Evolutionary conservation across 2,888 invertebrate genomes (phyloP).

Genomic region (Hybos culiciformis): DNA sequence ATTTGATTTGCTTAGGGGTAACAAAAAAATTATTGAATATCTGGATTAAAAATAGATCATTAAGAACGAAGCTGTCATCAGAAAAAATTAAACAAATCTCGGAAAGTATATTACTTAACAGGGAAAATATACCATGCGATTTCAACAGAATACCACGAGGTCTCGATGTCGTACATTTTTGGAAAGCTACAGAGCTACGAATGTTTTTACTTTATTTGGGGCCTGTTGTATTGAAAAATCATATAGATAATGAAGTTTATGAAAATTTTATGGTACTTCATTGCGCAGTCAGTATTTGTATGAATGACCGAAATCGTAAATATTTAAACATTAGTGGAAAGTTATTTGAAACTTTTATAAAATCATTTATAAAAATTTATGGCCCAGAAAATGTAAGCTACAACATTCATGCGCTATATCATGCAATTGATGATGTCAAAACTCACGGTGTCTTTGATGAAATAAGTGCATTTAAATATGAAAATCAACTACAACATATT

Average conservation of each 20-base stretch:
- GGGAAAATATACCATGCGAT: neutral
- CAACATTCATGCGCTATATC: slow-evolving; percentile 4
- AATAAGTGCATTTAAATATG: slow-evolving; percentile 4
- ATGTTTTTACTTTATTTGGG: slow-evolving; percentile 6
- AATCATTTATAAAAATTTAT: slow-evolving; percentile 3
- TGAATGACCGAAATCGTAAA: neutral
- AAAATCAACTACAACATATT: slow-evolving; percentile 3
- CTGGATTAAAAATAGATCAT: slow-evolving; percentile 3
- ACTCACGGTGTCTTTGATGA: neutral
- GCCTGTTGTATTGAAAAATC: slow-evolving; percentile 4
- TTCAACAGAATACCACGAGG: slow-evolving; percentile 6
- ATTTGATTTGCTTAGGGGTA: slow-evolving; percentile 4
- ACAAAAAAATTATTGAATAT: slow-evolving; percentile 3
- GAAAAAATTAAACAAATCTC: slow-evolving; percentile 4
- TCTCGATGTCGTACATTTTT: slow-evolving; percentile 7
- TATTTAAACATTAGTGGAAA: neutral
- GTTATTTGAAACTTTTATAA: neutral
- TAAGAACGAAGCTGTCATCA: neutral
- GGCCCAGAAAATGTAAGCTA: slow-evolving; percentile 6
- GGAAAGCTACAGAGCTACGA: slow-evolving; percentile 6
- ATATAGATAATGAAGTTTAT: neutral
- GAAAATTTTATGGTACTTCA: neutral
- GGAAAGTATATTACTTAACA: neutral
- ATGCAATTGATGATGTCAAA: slow-evolving; percentile 3
- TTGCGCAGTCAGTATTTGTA: neutral